Base-by-base conservation (phyloP, 2,113 vertebrate species). In the Toxostoma redivivum region DNA sequence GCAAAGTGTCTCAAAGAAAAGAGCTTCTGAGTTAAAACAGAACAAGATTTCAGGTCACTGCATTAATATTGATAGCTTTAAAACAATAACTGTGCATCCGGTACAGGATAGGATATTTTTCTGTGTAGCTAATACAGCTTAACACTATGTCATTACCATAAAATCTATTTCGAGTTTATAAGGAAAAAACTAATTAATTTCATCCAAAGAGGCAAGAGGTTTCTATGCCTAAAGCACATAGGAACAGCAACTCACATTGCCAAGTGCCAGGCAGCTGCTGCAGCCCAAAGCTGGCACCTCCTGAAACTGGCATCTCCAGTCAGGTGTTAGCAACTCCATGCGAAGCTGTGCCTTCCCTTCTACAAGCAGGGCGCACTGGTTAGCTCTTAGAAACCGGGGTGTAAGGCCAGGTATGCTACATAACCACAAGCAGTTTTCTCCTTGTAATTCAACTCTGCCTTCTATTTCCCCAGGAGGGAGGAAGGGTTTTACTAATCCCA, bases 31-130 rank as follows among this genome's bases (percentile, higher is more conserved):
- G 51, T 56, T 74, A n/a, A 67, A 90, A 86, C 30, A 12, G 21
- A 90, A 24, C 45, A 77, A 30, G 51, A 84, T 79, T 89, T 86
- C 73, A 91, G 77, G 51, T 84, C 78, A 84, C 35, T 74, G 56
- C 56, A 89, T 84, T 81, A 78, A 87, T 61, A 88, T 0, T 42
- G 60, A 93, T 31, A 54, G 51, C 28, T 86, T 92, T 86, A 66
- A 80, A 86, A 90, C 50, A 88, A 4, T 30, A 86, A 61, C 44
- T 16, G 27, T 40, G 42, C 57, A 82, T 57, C 37, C 88, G 67
- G 47, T 70, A 45, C 23, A 73, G 42, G 27, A 88, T 15, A 77
- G 33, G 57, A 9, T 25, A 72, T 24, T 91, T 78, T 54, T 33
- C 58, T 56, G 2, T 18, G 35, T 71, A 33, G 65, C 27, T 81